Conservation (phyloP, 2,113 vertebrate species). For the Zootoca vivipara region DNA sequence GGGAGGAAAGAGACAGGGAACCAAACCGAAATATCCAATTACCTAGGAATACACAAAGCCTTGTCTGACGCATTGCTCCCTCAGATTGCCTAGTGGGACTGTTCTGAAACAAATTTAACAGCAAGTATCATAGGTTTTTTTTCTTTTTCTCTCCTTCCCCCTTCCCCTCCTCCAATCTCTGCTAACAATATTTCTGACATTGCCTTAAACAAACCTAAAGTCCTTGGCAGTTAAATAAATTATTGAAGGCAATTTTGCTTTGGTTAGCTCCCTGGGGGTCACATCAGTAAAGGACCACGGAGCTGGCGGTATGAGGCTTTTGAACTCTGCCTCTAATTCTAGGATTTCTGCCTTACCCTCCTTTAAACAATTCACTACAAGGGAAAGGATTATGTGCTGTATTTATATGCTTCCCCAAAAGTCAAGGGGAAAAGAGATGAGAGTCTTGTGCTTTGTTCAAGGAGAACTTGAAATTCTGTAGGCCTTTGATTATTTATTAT, state of each 20-base stretch:
- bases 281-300: neutral
- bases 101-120: slow-evolving; percentile 16
- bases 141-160: accelerated
- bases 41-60: slow-evolving; percentile 10
- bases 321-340: slow-evolving; percentile 19
- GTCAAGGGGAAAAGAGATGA: neutral
- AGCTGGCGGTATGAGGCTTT: neutral
- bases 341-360: neutral
- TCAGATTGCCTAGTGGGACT: neutral
- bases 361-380: neutral
- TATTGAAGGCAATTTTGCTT: slow-evolving; percentile 7
- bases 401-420: slow-evolving; percentile 11
- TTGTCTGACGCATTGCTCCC: neutral
- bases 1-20: neutral
- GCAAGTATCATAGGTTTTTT: neutral
- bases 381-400: neutral
- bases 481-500: neutral
- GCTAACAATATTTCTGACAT: neutral
- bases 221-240: slow-evolving; percentile 23
- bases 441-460: slow-evolving; percentile 4
- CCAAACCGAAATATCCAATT: slow-evolving; percentile 36
- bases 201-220: neutral
- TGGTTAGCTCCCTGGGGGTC: neutral
- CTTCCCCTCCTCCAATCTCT: neutral
- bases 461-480: neutral